Conservation (phyloP, 2,888 invertebrate genomes). For the Mesorhabditis sp. region DNA sequence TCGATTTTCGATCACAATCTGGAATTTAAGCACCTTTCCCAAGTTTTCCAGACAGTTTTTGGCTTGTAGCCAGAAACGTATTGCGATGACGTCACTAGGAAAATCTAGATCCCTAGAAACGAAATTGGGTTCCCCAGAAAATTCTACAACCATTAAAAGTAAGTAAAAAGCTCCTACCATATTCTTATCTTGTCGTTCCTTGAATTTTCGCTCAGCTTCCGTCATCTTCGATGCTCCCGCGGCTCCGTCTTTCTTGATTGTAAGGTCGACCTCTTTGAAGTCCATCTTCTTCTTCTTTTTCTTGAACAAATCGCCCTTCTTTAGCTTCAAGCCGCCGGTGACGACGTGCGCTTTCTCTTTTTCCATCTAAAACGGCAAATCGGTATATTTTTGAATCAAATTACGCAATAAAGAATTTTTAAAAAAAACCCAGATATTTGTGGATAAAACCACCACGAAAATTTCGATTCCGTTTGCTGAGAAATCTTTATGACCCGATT, state of each 20-base stretch:
- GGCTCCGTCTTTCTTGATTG: slow-evolving; percentile 22
- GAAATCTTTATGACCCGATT: neutral
- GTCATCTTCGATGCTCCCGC: slow-evolving; percentile 35
- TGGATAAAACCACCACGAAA: too few relatives aligned
- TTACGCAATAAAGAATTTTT: too few relatives aligned
- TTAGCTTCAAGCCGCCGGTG: slow-evolving; percentile 42
- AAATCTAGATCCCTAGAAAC: too few relatives aligned
- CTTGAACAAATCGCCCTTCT: slow-evolving; percentile 36
- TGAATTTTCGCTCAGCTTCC: slow-evolving; percentile 52
- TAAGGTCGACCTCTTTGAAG: slow-evolving; percentile 31
- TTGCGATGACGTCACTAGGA: too few relatives aligned
- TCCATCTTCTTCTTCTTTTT: slow-evolving; percentile 36
- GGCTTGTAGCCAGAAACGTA: too few relatives aligned
- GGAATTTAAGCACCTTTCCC: too few relatives aligned
- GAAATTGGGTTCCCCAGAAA: too few relatives aligned
- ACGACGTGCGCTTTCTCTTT: slow-evolving; percentile 29
- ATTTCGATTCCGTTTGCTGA: too few relatives aligned
- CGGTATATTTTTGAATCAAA: too few relatives aligned
- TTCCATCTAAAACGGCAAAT: slow-evolving; percentile 8
- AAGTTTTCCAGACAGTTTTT: too few relatives aligned
- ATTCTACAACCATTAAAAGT: too few relatives aligned
- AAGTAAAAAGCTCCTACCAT: slow-evolving; percentile 29
- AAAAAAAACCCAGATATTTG: too few relatives aligned
- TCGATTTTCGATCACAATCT: neutral
- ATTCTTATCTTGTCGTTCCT: slow-evolving; percentile 45